These are phyloP conservation scores for Manis pentadactyla DNA, from an alignment of 2,797 vertebrate species.

Conservation along the genomic window DNA sequence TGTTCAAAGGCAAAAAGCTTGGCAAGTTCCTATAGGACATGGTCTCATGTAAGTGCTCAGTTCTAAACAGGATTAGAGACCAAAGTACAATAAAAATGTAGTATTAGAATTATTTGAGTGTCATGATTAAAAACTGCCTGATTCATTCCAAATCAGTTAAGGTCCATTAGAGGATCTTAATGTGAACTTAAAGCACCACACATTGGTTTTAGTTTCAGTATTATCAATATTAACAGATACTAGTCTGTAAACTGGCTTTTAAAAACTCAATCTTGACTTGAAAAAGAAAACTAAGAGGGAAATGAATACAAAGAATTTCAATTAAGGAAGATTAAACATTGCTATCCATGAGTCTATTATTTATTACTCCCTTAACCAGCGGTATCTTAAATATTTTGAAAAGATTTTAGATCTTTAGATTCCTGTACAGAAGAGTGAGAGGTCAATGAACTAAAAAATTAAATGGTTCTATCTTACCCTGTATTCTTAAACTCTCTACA, in stretches of 20 bases:
- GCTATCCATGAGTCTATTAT: neutral
- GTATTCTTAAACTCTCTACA: neutral
- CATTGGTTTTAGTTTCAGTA: constrained; percentile 67
- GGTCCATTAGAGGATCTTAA: neutral
- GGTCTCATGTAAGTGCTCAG: neutral
- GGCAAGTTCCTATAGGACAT: neutral
- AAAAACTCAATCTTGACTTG: neutral
- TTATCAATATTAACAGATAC: constrained; percentile 17
- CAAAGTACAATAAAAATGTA: neutral
- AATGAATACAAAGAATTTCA: neutral
- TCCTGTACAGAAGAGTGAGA: neutral
- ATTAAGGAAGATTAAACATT: neutral
- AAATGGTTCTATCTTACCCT: neutral
- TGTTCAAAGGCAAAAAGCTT: neutral
- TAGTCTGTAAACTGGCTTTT: constrained; percentile 18
- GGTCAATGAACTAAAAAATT: neutral
- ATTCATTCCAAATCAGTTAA: constrained; percentile 5
- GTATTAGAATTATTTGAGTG: neutral
- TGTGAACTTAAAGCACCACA: neutral
- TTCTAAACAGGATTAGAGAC: neutral
- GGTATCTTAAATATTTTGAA: neutral
- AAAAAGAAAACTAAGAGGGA: neutral
- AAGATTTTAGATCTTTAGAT: neutral
- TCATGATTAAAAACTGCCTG: neutral
- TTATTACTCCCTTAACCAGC: neutral